Conservation (phyloP, 2,797 vertebrate genomes). For the Arrhamphus sclerolepis region DNA sequence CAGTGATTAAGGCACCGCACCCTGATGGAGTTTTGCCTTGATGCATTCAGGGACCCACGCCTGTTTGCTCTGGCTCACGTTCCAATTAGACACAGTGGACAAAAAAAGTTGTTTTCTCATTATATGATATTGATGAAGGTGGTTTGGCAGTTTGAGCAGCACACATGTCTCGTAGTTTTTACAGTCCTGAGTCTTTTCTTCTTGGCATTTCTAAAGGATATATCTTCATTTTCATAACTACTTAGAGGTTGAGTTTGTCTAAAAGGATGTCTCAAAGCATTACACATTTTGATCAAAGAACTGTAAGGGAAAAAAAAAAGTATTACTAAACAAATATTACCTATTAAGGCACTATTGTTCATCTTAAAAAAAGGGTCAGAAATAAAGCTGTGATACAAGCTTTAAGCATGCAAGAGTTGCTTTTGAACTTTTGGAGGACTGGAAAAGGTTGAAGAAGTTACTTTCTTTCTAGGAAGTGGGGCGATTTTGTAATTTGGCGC, state of each 20-base stretch:
- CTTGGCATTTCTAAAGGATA: constrained; percentile 25
- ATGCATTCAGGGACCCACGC: constrained; percentile 58
- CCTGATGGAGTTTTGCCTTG: constrained; percentile 56
- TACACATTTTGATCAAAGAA: no score
- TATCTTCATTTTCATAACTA: constrained; percentile 36
- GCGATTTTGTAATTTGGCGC: constrained; percentile 36
- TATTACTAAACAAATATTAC: constrained; percentile 7
- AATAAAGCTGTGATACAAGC: constrained; percentile 3
- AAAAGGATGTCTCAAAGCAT: constrained; percentile 4
- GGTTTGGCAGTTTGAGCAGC: constrained; percentile 42
- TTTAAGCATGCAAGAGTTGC: constrained; percentile 8
- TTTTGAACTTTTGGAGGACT: constrained; percentile 25
- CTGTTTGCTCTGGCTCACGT: constrained; percentile 69
- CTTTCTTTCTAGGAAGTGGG: constrained; percentile 53
- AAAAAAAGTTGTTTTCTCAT: constrained; percentile 52
- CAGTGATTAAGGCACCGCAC: constrained; percentile 48
- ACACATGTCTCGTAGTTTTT: constrained; percentile 32
- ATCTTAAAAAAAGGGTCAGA: constrained; percentile 7
- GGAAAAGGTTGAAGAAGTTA: constrained; percentile 19
- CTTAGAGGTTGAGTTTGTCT: constrained; percentile 14
- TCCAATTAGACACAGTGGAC: constrained; percentile 45
- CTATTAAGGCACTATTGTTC: constrained; percentile 2
- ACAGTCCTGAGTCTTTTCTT: constrained; percentile 14
- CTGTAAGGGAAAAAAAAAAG: no score
- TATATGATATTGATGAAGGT: constrained; percentile 43